These are phyloP conservation scores for Conchocele bisecta DNA, from an alignment of 2,888 invertebrate genomes.

Conservation along the genomic window DNA sequence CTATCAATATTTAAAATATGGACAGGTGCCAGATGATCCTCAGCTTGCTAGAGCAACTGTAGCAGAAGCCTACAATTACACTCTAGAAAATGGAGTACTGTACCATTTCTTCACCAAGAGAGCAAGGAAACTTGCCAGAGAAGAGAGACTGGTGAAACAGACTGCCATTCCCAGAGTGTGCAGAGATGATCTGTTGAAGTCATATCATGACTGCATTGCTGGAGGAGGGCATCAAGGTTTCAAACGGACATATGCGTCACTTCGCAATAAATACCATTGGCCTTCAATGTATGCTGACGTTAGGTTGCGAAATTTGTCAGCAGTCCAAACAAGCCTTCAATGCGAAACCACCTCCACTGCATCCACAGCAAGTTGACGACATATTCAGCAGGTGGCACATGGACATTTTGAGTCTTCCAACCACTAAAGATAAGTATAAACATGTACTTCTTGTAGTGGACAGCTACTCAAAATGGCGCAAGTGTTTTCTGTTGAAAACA, in stretches of 20 bases:
- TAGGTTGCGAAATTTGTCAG: constrained; percentile 51
- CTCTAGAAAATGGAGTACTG: not conserved
- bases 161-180: constrained; percentile 15
- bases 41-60: not conserved
- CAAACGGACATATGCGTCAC: constrained; percentile 47
- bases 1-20: not conserved
- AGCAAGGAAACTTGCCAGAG: not conserved
- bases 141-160: constrained; percentile 5
- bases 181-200: constrained; percentile 34
- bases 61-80: not conserved
- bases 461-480: constrained; percentile 48
- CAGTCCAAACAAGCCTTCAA: constrained; percentile 24
- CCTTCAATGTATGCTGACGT: constrained; percentile 56
- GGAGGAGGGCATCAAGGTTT: constrained; percentile 56
- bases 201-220: constrained; percentile 43
- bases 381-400: constrained; percentile 43
- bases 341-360: constrained; percentile 34
- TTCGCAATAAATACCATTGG: constrained; percentile 53
- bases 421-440: constrained; percentile 40
- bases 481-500: constrained; percentile 24
- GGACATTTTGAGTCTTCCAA: constrained; percentile 45
- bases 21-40: constrained; percentile 12
- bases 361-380: constrained; percentile 27
- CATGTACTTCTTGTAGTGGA: constrained; percentile 51
- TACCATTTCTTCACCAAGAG: constrained; percentile 4